Evolutionary conservation across 2,888 invertebrate species (phyloP), one percentile per base, ranked within the genome.

Genomic region (Tachina lurida): DNA sequence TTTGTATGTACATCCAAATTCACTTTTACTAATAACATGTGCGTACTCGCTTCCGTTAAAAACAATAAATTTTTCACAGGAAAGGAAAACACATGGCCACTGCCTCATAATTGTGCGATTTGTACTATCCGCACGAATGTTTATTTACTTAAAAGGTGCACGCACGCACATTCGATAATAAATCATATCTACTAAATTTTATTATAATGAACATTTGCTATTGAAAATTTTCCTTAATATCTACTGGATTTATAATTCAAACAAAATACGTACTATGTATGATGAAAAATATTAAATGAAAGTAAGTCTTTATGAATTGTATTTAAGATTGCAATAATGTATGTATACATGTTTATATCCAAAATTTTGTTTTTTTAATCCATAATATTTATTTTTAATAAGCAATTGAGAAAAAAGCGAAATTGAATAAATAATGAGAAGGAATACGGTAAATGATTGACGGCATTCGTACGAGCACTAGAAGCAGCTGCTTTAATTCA

Each of bases 121-220:
- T 58, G n/a, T 47, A 58, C 41, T 62, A 17, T 49, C 13, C 52
- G 22, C 74, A 63, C 63, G 74, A 63, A 52, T 74, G 8, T 58
- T 13, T 39, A 62, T 62, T 62, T 74, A 49, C 19, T 17, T 17
- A 49, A 52, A 74, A 54, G 49, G n/a, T 15, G 52, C 4, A 7
- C 19, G 41, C 52, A 63, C 4, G 31, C 19, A 52, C 52, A 63
- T 52, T 62, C 22, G 43, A 74, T 54, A 17, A 43, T 63, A 52
- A 43, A 43, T 52, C 31, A 63, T 43, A 52, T 41, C 47, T 15
- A 49, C 41, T 41, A 15, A 62, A 43, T 54, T 74, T 67, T 67
- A n/a, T 49, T 31, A 7, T 45, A 49, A 19, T 10, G 10, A 74
- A 43, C 41, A 52, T 43, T 49, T 49, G 62, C 15, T 74, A 62